Evolutionary conservation across 2,888 invertebrate genomes (phyloP).

Genomic region (Kuschelorhynchus macadamiae): DNA sequence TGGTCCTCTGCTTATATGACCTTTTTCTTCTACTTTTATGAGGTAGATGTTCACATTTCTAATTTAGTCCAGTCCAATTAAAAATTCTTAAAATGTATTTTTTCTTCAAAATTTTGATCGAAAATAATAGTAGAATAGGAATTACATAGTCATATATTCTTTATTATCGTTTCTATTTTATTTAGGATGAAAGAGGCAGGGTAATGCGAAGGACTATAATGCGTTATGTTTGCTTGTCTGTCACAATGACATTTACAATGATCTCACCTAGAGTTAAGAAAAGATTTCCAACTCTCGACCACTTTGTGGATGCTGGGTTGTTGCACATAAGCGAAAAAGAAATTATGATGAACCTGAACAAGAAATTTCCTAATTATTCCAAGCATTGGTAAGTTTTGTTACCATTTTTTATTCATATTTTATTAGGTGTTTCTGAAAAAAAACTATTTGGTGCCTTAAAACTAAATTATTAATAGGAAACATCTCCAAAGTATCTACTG

Average conservation of each 20-base stretch:
- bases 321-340: constrained; percentile 85
- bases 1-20: too few species aligned
- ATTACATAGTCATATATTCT: too few species aligned
- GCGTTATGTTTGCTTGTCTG: constrained; percentile 86
- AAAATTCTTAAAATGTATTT: too few species aligned
- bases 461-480: too few species aligned
- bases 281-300: constrained; percentile 86
- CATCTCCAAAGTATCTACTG: too few species aligned
- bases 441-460: too few species aligned
- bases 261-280: constrained; percentile 91
- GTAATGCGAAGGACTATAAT: constrained; percentile 87
- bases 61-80: too few species aligned
- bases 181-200: constrained; percentile 84
- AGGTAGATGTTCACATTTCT: too few species aligned
- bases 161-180: constrained; percentile 3
- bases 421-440: too few species aligned
- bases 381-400: constrained; percentile 84
- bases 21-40: too few species aligned
- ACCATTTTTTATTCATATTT: constrained; percentile 9
- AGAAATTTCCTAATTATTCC: constrained; percentile 86
- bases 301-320: constrained; percentile 88
- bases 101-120: too few species aligned
- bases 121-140: too few species aligned
- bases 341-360: constrained; percentile 84
- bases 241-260: constrained; percentile 90